Evolutionary conservation across 2,888 invertebrate species (phyloP).

Genomic region (Blastobasis adustella): DNA sequence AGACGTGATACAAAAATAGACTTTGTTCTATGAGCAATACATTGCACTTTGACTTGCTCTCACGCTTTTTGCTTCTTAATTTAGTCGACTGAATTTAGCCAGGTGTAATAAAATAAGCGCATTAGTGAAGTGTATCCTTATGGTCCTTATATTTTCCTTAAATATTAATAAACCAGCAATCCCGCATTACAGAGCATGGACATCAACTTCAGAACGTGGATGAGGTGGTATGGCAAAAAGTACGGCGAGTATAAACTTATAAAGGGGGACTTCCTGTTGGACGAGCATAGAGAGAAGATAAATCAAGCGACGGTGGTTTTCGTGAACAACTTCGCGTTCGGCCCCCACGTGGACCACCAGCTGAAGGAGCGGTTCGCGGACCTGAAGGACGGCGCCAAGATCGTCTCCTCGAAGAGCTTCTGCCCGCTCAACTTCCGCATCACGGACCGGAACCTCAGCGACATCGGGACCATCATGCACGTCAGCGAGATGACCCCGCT

Average conservation of each 20-base stretch:
- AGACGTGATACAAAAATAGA: no score
- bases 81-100: no score
- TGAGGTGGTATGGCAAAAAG: slow-evolving; percentile 98
- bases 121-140: no score
- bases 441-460: slow-evolving; percentile 97
- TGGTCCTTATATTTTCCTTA: background rate
- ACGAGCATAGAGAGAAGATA: slow-evolving; percentile 95
- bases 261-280: slow-evolving; percentile 95
- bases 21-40: no score
- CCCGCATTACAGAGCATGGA: slow-evolving; percentile 85
- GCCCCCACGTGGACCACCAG: slow-evolving; percentile 97
- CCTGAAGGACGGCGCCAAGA: slow-evolving; percentile 94
- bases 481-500: slow-evolving; percentile 97
- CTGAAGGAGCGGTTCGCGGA: slow-evolving; percentile 97
- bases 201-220: slow-evolving; percentile 92
- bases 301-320: slow-evolving; percentile 96
- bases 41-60: no score
- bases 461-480: slow-evolving; percentile 99
- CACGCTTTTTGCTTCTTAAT: no score
- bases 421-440: slow-evolving; percentile 99
- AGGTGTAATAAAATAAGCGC: no score
- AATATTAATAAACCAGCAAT: slow-evolving; percentile 8
- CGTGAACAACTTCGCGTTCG: slow-evolving; percentile 99
- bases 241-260: slow-evolving; percentile 92
- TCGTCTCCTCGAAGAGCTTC: slow-evolving; percentile 98